Conservation (phyloP, 2,113 vertebrate genomes). For the Actenoides hombroni region DNA sequence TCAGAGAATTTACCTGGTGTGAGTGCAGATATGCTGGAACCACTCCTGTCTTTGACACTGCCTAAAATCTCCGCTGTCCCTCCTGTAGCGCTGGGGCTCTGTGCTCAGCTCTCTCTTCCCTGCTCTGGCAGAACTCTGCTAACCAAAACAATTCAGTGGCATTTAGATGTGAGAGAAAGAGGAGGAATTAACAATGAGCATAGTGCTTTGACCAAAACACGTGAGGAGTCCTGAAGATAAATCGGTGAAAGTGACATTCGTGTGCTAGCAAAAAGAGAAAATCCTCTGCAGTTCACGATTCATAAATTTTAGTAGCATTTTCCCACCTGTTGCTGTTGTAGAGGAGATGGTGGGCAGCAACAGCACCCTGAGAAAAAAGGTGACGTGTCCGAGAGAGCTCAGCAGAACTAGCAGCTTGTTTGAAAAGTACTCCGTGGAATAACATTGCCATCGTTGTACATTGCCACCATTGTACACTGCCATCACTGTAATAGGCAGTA, state of each 20-base stretch:
- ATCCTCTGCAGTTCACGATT: background rate
- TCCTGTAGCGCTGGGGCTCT: rapidly evolving
- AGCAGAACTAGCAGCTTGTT: background rate
- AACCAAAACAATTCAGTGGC: background rate
- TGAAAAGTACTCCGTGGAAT: background rate
- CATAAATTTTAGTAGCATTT: background rate
- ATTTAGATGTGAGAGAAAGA: background rate
- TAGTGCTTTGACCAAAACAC: background rate
- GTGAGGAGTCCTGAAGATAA: background rate
- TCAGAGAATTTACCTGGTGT: background rate
- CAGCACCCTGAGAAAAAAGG: background rate
- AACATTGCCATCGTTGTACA: background rate
- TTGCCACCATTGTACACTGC: background rate
- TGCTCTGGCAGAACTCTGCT: background rate
- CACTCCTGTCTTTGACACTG: background rate
- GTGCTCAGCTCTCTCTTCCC: background rate
- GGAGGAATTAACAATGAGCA: background rate
- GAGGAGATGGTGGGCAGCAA: background rate
- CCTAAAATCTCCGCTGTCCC: background rate
- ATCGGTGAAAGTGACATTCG: background rate
- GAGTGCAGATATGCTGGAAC: background rate
- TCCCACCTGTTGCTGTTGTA: background rate
- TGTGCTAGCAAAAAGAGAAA: background rate
- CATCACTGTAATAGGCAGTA: background rate
- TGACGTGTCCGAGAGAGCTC: background rate